Evolutionary conservation across 2,113 vertebrate genomes (phyloP).

Genomic region (Clarias batrachus): DNA sequence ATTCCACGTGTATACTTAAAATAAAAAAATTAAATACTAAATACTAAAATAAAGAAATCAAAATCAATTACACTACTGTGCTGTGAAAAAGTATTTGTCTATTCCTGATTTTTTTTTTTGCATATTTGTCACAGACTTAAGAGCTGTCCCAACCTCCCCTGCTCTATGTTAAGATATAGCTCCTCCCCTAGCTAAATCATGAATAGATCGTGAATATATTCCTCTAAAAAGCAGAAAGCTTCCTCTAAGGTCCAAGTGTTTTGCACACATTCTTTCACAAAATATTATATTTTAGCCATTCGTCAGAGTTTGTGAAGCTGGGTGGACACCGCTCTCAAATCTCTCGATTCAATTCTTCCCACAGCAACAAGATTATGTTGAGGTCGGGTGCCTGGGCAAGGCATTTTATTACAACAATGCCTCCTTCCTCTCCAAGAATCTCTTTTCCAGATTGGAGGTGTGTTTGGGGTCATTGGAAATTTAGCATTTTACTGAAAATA

Average conservation of each 20-base stretch:
- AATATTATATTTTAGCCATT: neutral
- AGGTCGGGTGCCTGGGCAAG: conserved; percentile 5
- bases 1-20: neutral
- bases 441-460: neutral
- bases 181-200: no score
- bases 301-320: neutral
- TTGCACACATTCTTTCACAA: neutral
- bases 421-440: neutral
- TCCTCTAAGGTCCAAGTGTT: neutral
- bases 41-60: no score
- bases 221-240: neutral
- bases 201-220: no score
- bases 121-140: no score
- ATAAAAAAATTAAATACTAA: neutral
- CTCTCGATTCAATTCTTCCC: neutral
- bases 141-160: no score
- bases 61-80: neutral
- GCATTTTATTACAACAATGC: neutral
- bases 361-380: conserved; percentile 8
- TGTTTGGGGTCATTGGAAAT: neutral
- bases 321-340: neutral
- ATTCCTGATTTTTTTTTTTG: no score
- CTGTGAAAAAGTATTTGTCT: no score
- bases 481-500: neutral
- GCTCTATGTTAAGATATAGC: no score